Conservation (phyloP, 2,113 vertebrate species). For the Bujurquina vittata region DNA sequence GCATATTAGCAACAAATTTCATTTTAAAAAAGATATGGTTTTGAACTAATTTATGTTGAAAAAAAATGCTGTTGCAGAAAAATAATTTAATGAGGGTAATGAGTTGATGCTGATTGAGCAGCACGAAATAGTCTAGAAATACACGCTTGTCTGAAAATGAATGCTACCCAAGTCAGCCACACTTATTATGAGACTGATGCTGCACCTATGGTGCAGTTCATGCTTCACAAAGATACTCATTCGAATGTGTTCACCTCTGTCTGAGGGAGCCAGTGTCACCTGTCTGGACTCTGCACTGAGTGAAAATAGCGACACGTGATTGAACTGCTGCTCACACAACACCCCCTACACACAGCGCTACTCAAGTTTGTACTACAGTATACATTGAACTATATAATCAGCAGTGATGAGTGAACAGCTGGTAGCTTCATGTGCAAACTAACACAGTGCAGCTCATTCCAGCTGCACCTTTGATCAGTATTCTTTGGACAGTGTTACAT, state of each 20-base stretch:
- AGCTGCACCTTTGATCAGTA: constrained; percentile 19
- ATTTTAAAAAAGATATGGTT: background rate
- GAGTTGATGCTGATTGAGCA: too few species aligned
- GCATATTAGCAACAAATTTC: background rate
- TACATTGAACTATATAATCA: background rate
- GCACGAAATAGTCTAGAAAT: too few species aligned
- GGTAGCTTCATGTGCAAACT: background rate
- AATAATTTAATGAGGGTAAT: too few species aligned
- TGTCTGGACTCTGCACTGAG: background rate
- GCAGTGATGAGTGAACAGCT: constrained; percentile 1
- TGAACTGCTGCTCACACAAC: background rate
- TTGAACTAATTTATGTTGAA: background rate
- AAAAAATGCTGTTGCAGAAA: background rate
- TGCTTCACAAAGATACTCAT: background rate
- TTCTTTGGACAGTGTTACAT: background rate
- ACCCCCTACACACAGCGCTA: background rate
- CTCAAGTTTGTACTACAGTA: background rate
- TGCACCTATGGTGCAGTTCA: background rate
- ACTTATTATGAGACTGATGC: background rate
- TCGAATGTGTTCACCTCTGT: background rate
- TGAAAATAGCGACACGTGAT: background rate
- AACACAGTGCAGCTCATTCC: background rate
- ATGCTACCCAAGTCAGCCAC: too few species aligned
- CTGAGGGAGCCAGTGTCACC: background rate
- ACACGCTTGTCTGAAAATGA: too few species aligned